phyloP scores from a whole-genome alignment of 2,113 vertebrate genomes.

The Grammatotria lemairii region DNA sequence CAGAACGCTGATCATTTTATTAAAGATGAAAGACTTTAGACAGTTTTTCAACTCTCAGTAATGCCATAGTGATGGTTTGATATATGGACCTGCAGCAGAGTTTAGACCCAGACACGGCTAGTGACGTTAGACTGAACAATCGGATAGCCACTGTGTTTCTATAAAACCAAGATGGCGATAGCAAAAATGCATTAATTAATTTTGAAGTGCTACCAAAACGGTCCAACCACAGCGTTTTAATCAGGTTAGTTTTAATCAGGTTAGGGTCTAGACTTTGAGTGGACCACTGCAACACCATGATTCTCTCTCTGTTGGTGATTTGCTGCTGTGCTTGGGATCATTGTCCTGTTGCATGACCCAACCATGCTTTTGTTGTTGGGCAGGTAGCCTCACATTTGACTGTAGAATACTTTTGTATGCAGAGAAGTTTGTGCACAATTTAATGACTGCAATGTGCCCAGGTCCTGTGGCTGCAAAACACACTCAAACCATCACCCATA shows the following conservation, averaged over 20 bases:
- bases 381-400: background rate
- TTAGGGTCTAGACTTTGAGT: background rate
- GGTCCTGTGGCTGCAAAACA: background rate
- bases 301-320: background rate
- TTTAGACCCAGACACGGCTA: no score
- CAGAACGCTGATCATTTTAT: no score
- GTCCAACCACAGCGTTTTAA: background rate
- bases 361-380: background rate
- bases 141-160: background rate
- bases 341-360: background rate
- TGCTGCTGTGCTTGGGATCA: background rate
- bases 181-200: background rate
- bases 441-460: background rate
- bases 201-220: background rate
- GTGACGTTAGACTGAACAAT: no score
- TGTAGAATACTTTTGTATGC: background rate
- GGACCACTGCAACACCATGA: background rate
- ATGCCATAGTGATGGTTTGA: no score
- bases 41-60: no score
- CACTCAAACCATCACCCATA: background rate
- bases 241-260: background rate
- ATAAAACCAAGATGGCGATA: background rate
- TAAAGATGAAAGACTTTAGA: no score
- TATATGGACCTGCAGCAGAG: no score
- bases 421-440: background rate